Evolutionary conservation across 2,113 vertebrate species (phyloP).

Genomic region (Regulus satrapa): DNA sequence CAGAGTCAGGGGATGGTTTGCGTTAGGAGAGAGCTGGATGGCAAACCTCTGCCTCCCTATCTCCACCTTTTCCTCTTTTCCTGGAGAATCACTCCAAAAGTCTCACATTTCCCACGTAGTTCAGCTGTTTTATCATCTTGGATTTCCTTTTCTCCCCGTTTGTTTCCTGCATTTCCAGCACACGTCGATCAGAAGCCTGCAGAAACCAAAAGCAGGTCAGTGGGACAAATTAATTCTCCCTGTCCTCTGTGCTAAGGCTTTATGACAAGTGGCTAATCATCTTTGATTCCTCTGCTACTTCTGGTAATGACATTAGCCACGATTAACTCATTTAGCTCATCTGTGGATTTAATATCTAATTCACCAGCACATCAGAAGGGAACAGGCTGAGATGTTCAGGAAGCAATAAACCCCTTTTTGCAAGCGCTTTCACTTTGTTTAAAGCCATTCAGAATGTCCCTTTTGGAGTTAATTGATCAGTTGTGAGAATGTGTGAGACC

Average conservation of each 20-base stretch:
- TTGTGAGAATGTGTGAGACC: not conserved
- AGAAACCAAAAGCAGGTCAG: constrained; percentile 7
- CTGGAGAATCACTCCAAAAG: not conserved
- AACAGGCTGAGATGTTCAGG: not conserved
- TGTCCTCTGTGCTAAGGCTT: not conserved
- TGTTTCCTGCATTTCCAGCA: not conserved
- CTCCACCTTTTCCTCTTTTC: not conserved
- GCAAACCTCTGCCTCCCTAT: not conserved
- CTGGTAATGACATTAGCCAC: not conserved
- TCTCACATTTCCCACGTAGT: accelerated
- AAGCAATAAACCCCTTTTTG: not conserved
- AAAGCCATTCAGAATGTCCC: not conserved
- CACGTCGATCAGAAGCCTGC: accelerated
- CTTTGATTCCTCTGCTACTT: constrained; percentile 27
- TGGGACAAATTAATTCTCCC: constrained; percentile 22
- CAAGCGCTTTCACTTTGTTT: not conserved
- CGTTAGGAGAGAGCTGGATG: not conserved
- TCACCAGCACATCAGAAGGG: not conserved
- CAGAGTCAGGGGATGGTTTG: not conserved
- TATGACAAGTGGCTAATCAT: constrained; percentile 39
- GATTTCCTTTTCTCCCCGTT: not conserved
- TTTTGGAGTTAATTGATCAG: not conserved
- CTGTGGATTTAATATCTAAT: constrained; percentile 8
- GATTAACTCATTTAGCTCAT: constrained; percentile 32
- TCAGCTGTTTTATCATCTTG: not conserved